Percentiles rank a stretch among this genome's conserved stretches.
These are phyloP conservation scores for Poecilus cupreus DNA, from an alignment of 2,888 invertebrate species.

Conservation along the genomic window DNA sequence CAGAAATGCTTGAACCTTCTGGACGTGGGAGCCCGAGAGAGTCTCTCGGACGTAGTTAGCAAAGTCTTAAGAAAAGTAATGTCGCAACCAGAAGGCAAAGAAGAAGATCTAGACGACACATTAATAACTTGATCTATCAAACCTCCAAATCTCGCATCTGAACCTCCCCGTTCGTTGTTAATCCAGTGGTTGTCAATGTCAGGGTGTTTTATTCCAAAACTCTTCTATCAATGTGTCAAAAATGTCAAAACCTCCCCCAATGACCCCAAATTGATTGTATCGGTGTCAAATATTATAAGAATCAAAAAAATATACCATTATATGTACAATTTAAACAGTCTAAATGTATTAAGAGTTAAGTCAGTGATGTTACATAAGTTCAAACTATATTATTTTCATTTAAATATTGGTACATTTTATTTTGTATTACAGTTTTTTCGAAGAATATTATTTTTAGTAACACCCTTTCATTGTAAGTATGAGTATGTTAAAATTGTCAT, in stretches of 20 bases:
- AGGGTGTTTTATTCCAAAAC: conserved; percentile 29
- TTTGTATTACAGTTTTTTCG: not conserved
- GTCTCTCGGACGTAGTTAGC: conserved; percentile 90
- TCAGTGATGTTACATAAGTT: not conserved
- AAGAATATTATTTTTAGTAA: conserved; percentile 12
- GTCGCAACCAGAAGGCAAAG: conserved; percentile 86
- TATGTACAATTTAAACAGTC: not conserved
- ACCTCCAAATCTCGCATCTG: not conserved
- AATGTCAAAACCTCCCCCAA: not conserved
- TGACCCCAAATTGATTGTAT: not conserved
- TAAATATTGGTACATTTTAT: conserved; percentile 3
- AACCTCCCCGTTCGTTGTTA: conserved; percentile 17
- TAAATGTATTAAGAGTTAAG: not conserved
- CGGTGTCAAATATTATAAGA: conserved; percentile 33
- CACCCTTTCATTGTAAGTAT: conserved; percentile 42
- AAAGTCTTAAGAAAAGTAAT: conserved; percentile 89
- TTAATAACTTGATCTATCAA: conserved; percentile 82
- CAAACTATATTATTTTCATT: not conserved
- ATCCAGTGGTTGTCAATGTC: conserved; percentile 46
- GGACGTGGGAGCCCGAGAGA: conserved; percentile 92
- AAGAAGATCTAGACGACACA: conserved; percentile 95
- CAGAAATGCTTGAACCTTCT: conserved; percentile 84
- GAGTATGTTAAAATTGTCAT: conserved; percentile 35
- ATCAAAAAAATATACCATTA: not conserved
- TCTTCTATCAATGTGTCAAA: conserved; percentile 48